Percentiles rank a stretch among this genome's conserved stretches.
These are phyloP conservation scores for Proteles cristata DNA, from an alignment of 2,113 vertebrate genomes.

Conservation along the genomic window DNA sequence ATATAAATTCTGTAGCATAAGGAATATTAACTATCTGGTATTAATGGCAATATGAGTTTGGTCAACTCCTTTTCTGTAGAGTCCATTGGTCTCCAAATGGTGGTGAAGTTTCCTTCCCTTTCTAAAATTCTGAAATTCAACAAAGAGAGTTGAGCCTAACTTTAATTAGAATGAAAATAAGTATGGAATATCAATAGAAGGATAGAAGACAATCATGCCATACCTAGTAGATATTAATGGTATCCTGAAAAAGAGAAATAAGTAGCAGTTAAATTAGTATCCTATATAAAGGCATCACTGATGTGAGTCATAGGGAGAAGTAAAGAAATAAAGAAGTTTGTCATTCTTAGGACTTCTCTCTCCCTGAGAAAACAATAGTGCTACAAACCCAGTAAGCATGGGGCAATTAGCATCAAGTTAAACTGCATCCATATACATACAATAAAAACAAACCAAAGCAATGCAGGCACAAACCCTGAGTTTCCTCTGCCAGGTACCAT, in stretches of 20 bases:
- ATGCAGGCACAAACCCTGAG: not conserved
- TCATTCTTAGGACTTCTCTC: not conserved
- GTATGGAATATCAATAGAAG: not conserved
- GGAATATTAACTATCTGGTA: not conserved
- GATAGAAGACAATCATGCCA: not conserved
- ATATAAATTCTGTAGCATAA: not conserved
- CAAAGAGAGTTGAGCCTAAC: not conserved
- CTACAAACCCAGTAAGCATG: not conserved
- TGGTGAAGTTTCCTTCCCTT: not conserved
- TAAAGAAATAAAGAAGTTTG: not conserved
- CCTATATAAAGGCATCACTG: not conserved
- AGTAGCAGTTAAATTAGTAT: not conserved
- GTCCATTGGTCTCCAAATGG: not conserved
- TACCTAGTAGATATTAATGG: not conserved
- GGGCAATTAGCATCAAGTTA: not conserved
- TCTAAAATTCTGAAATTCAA: constrained; percentile 27
- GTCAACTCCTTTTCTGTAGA: not conserved
- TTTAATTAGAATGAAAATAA: constrained; percentile 48
- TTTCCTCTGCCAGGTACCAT: not conserved
- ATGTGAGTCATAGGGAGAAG: not conserved
- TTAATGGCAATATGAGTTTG: not conserved
- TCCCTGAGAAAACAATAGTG: not conserved
- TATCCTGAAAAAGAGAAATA: not conserved
- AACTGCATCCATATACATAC: not conserved
- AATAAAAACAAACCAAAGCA: not conserved